These are phyloP conservation scores for Acropora tenuis DNA, from an alignment of 64 coral and sea anemone species.

Conservation along the genomic window DNA sequence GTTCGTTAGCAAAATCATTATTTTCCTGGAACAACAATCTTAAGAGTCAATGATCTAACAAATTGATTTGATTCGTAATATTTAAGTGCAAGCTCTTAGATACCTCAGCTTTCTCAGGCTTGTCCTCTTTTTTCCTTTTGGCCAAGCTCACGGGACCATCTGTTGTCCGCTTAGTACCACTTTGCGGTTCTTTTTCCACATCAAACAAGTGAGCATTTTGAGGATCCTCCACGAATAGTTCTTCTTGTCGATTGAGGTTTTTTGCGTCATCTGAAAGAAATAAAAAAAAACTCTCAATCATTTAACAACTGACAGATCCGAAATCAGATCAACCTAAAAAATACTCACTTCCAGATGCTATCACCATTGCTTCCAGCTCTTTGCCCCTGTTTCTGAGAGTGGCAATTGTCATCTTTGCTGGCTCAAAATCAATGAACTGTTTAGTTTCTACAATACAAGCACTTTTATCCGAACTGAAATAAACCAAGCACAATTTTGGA, in stretches of 20 bases:
- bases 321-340: neutral
- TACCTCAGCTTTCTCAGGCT: slow-evolving; percentile 1
- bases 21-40: neutral
- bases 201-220: slow-evolving; percentile 7
- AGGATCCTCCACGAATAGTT: neutral
- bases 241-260: neutral
- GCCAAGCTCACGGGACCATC: neutral
- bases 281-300: neutral
- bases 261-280: neutral
- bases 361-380: neutral
- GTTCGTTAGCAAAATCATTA: neutral
- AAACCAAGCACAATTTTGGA: neutral
- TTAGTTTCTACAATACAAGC: neutral
- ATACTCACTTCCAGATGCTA: neutral
- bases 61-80: neutral
- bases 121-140: slow-evolving; percentile 1
- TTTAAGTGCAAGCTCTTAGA: neutral
- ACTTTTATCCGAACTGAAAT: neutral
- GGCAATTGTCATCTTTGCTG: neutral
- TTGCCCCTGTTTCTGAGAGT: neutral
- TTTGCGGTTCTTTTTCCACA: neutral
- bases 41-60: neutral
- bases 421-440: neutral
- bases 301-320: neutral
- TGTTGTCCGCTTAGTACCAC: neutral